These are phyloP conservation scores for Peromyscus californicus DNA, from an alignment of 2,113 vertebrate genomes.

Conservation along the genomic window DNA sequence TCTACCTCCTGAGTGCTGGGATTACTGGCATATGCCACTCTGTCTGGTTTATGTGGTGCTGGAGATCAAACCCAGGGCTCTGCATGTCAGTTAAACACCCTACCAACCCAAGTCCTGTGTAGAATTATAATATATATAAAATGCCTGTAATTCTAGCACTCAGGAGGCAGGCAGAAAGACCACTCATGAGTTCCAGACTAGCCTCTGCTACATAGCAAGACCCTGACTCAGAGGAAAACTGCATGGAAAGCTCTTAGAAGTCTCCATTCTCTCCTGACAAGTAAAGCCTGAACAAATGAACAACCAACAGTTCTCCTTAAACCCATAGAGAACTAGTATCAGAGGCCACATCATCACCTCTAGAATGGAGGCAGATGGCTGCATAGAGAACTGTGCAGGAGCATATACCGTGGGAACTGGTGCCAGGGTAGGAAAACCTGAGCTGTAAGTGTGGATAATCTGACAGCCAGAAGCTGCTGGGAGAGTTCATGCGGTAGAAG, in stretches of 20 bases:
- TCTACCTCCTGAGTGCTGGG: neutral
- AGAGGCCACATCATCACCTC: neutral
- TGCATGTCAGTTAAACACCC: neutral
- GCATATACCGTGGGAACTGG: neutral
- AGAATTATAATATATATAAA: neutral
- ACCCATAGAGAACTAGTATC: neutral
- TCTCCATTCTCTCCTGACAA: neutral
- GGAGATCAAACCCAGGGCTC: neutral
- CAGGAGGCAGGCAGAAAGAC: neutral
- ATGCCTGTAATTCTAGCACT: neutral
- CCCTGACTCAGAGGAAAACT: neutral
- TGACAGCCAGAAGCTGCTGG: neutral
- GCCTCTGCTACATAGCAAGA: neutral
- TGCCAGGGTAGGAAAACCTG: neutral
- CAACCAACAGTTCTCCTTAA: too few relatives aligned
- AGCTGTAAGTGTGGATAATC: neutral
- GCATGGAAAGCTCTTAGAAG: neutral
- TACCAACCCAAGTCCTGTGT: neutral
- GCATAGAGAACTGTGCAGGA: neutral
- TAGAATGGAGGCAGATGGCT: neutral
- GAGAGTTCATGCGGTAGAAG: neutral
- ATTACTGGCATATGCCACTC: neutral
- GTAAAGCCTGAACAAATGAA: neutral
- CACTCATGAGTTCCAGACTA: neutral
- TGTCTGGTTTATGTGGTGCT: neutral